Base-by-base conservation (phyloP, 2,888 invertebrate genomes). In the Disparrhopalites patrizii region DNA sequence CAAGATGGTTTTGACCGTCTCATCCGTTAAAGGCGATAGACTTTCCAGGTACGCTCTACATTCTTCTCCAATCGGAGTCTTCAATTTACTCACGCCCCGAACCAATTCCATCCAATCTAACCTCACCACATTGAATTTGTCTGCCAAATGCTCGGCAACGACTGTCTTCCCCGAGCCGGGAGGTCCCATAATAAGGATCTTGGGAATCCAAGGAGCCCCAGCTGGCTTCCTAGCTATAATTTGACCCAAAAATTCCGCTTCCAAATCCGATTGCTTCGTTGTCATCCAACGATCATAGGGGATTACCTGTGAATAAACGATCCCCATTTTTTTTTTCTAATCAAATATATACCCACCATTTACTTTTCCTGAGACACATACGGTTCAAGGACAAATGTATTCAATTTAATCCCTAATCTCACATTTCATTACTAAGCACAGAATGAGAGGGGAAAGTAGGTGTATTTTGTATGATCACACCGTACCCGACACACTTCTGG, bases 91-190 rank as follows among this genome's bases (percentile, higher is more conserved):
- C 5, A 68, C 69, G 61, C 70, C 71, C 13, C 74, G 68, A 30
- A 74, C 55, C 8, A 70, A 43, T 31, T 71, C 70, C 8, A 68
- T 57, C 68, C 73, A 74, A 40, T 72, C 69, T 1, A 73, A 56
- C 47, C 68, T 66, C 2, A 67, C 47, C 8, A 73, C 36, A 7
- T 62, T 57, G 38, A 62, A 73, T 61, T 65, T 70, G 3, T 30
- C 38, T 25, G 62, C 65, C 1, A 74, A n/a, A 18, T 65, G 38
- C 20, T 70, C 68, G 0, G 71, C 68, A 15, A 71, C 55, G 0
- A 54, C 28, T 1, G 68, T 61, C 58, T 73, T 71, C 18, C 71
- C 70, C 3, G 66, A 62, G 10, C 52, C 52, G 5, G 72, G 70
- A 28, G 67, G 69, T 20, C 74, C 74, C 15, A 73, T 31, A 10